Evolutionary conservation across 2,888 invertebrate species (phyloP), one percentile per base, ranked within the genome.

Genomic region (Caenorhabditis zanzibari): DNA sequence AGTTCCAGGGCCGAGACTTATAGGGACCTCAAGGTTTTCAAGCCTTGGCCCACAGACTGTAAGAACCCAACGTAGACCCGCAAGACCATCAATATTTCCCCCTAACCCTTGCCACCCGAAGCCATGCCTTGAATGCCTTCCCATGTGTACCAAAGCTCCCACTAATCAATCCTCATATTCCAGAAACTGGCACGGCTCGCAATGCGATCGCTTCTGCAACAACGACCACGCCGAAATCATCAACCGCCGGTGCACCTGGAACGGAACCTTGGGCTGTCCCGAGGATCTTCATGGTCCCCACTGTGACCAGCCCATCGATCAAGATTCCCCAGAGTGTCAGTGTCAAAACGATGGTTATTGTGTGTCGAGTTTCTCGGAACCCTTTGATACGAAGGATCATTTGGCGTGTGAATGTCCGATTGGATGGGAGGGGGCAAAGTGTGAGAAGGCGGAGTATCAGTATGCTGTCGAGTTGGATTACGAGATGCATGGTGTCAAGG

Each of bases 111-210:
- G n/a, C n/a, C n/a, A n/a, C n/a, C n/a, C n/a, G n/a, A n/a, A n/a
- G n/a, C n/a, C n/a, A n/a, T n/a, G n/a, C n/a, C n/a, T n/a, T n/a
- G n/a, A n/a, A n/a, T n/a, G n/a, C n/a, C n/a, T n/a, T n/a, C n/a
- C n/a, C n/a, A n/a, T n/a, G n/a, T n/a, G 7, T 9, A 9, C 22
- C 49, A 19, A 47, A 16, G 14, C 47, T 16, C 6, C 47, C 5
- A 47, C 14, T 19, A 49, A 10, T 10, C 38, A 38, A 47, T 24
- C 49, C 22, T n/a, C 22, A 19, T 12, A 12, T 54, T 54, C 58
- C 64, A 74, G 72, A 52, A 22, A 73, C 35, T 73, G 72, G 72
- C 47, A 59, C 52, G 72, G 72, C 12, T 0, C 38, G 10, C 5
- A 32, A 0, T 73, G 72, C 52, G 52, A 73, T 24, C 22, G 38